Evolutionary conservation across 2,113 vertebrate species (phyloP).

Genomic region (Eulacestoma nigropectus): DNA sequence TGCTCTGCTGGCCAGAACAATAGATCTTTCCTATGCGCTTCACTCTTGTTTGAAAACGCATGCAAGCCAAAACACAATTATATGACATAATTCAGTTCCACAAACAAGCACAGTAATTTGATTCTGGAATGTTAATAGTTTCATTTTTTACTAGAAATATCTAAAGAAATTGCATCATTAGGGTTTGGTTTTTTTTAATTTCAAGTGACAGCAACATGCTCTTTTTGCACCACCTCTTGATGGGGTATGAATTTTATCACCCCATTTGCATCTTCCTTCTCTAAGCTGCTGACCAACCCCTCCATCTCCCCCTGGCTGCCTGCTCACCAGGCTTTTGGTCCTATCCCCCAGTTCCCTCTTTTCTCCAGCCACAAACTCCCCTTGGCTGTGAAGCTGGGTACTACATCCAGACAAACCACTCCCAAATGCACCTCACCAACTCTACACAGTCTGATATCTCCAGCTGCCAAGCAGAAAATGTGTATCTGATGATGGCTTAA

Average conservation of each 20-base stretch:
- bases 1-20: neutral
- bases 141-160: neutral
- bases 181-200: neutral
- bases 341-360: neutral
- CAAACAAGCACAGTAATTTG: neutral
- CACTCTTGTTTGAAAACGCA: neutral
- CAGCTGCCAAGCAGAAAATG: conserved; percentile 23
- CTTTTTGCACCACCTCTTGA: neutral
- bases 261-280: neutral
- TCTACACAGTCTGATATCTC: neutral
- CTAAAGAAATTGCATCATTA: neutral
- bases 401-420: neutral
- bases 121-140: neutral
- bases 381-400: neutral
- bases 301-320: too few species aligned
- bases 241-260: neutral
- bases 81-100: neutral
- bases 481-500: neutral
- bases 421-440: neutral
- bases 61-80: neutral
- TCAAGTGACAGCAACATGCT: neutral
- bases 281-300: neutral
- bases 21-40: neutral
- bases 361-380: neutral
- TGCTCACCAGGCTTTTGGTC: neutral